These are phyloP conservation scores for Oopsacas minuta DNA, from an alignment of 37 sponge, comb jelly and placozoan genomes.

Conservation along the genomic window DNA sequence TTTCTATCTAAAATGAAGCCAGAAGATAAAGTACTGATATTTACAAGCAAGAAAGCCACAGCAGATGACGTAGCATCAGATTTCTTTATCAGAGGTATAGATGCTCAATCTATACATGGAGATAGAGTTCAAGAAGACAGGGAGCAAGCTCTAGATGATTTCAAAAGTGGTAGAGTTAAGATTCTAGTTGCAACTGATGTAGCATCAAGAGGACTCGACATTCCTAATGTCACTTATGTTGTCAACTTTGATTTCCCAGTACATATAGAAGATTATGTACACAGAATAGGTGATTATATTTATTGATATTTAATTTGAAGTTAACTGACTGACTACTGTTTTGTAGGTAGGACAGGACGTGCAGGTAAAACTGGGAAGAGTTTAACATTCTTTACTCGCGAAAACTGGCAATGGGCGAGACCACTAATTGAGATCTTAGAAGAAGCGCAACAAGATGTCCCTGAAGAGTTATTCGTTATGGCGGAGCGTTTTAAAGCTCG, in stretches of 20 bases:
- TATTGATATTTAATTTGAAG: neutral
- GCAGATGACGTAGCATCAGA: conserved; percentile 78
- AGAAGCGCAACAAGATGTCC: conserved; percentile 78
- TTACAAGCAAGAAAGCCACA: conserved; percentile 55
- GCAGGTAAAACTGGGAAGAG: conserved; percentile 81
- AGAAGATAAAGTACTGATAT: conserved; percentile 62
- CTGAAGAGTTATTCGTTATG: conserved; percentile 74
- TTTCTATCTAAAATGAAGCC: conserved; percentile 40
- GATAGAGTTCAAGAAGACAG: conserved; percentile 86
- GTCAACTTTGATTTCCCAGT: conserved; percentile 86
- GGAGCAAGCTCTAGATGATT: conserved; percentile 88
- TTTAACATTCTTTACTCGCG: conserved; percentile 72
- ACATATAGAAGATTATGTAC: conserved; percentile 95
- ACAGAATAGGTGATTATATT: conserved; percentile 37
- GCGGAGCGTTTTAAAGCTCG: conserved; percentile 61
- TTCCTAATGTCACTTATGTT: conserved; percentile 82
- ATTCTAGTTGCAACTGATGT: conserved; percentile 93
- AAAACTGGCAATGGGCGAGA: conserved; percentile 71
- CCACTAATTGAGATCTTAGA: conserved; percentile 59
- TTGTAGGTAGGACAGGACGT: conserved; percentile 74
- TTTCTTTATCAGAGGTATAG: conserved; percentile 45
- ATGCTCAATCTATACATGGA: conserved; percentile 70
- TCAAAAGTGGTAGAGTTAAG: conserved; percentile 72
- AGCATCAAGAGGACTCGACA: conserved; percentile 92
- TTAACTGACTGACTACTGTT: neutral